Evolutionary conservation across 1,140 invertebrate species (phyloP).

Genomic region (Drosophila pseudoananassae): DNA sequence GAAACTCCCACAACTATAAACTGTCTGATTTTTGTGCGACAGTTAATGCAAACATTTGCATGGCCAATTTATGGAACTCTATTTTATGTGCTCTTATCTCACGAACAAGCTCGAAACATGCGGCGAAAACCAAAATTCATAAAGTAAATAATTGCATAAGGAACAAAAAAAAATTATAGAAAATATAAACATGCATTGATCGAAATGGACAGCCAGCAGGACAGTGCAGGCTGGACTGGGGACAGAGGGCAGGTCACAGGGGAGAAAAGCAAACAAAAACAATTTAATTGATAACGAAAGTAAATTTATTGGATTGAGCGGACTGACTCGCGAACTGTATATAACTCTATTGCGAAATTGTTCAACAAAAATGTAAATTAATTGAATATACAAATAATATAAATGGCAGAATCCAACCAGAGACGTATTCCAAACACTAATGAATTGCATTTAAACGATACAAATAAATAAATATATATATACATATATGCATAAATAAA

Average conservation of each 20-base stretch:
- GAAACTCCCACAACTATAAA: constrained; percentile 25
- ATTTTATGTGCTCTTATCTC: constrained; percentile 60
- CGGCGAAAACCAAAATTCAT: constrained; percentile 31
- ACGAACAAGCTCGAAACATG: constrained; percentile 40
- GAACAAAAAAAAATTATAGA: constrained; percentile 46
- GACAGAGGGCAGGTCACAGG: not conserved
- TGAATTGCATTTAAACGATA: constrained; percentile 72
- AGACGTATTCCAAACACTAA: constrained; percentile 71
- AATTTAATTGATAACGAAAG: constrained; percentile 59
- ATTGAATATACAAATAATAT: constrained; percentile 59
- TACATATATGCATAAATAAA: constrained; percentile 30
- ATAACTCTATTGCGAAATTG: constrained; percentile 65
- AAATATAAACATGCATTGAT: constrained; percentile 38
- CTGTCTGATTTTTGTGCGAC: constrained; percentile 22
- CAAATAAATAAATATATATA: constrained; percentile 52
- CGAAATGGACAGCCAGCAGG: constrained; percentile 10
- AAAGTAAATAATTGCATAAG: constrained; percentile 46
- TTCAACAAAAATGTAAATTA: constrained; percentile 71
- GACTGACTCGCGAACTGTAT: constrained; percentile 61
- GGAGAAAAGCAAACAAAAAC: constrained; percentile 21
- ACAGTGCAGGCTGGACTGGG: constrained; percentile 1
- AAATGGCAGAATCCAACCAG: constrained; percentile 40
- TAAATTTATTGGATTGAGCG: constrained; percentile 61
- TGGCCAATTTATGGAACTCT: constrained; percentile 55
- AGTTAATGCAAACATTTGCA: constrained; percentile 37